Base-by-base conservation (phyloP, 2,113 vertebrate genomes). In the Cebidichthys violaceus region DNA sequence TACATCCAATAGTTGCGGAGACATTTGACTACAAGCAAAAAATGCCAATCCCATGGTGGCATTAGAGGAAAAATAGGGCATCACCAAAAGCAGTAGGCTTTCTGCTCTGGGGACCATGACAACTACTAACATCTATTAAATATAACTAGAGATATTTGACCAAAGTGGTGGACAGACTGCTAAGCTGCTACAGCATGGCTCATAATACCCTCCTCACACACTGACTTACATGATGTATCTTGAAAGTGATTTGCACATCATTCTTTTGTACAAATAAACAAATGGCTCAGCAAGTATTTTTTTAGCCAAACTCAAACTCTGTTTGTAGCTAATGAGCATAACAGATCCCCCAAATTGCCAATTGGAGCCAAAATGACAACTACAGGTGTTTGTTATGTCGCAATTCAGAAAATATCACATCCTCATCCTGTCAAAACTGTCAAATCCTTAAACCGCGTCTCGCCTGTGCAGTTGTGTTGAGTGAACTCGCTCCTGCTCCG, bases 361-460 rank as follows among this genome's bases (percentile, higher is more conserved):
- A 60, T 64, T 76, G 15, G 35, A 62, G 31, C 50, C 73, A 31
- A 14, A 71, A 70, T 4, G 62, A 86, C 67, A 77, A 70, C 74
- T 71, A 82, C 85, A 85, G 71, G 68, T 89, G 85, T 84, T 72
- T 77, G 64, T 43, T 66, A 59, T 65, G 77, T 62, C 84, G 83
- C 18, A 64, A 54, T 70, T 77, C 2, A 81, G 70, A 33, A 74
- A 87, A 86, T 33, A 74, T 82, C 37, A 57, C 27, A 79, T 17
- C 33, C 66, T 29, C 20, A 59, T 73, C 66, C 84, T 82, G 77
- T 91, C 50, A 88, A 86, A 75, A 61, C 77, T 88, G 83, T 89
- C 80, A 84, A 29, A 61, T 31, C 59, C 45, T 72, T 41, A 62
- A 71, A 81, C 45, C 14, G 13, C 0, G 2, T 52, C 66, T 67